These are phyloP conservation scores for Lepidocyrtinus sp. DNA, from an alignment of 2,888 invertebrate species.

Conservation along the genomic window DNA sequence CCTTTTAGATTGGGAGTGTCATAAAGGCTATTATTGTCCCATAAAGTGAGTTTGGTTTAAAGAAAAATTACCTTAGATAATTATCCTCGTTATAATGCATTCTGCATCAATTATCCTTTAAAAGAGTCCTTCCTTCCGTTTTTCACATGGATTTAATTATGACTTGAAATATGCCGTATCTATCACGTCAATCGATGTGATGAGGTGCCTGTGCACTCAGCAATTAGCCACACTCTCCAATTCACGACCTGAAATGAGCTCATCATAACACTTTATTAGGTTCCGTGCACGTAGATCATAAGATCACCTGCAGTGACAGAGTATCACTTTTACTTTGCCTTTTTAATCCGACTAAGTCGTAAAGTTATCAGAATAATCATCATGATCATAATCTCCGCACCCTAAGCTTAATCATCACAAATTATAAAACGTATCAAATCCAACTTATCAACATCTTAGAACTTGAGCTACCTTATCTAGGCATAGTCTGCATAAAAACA, in stretches of 20 bases:
- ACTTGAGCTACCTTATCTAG: neutral
- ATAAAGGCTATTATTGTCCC: neutral
- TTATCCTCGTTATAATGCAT: neutral
- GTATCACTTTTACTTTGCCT: neutral
- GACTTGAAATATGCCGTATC: neutral
- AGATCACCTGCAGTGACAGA: neutral
- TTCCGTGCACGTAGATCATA: neutral
- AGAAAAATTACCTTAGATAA: neutral
- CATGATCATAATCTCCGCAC: neutral
- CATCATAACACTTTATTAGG: neutral
- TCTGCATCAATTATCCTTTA: neutral
- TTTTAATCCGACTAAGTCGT: neutral
- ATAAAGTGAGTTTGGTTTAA: neutral
- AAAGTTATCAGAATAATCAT: neutral
- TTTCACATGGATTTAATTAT: neutral
- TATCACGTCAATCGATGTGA: neutral
- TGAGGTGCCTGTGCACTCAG: neutral
- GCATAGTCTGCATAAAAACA: neutral
- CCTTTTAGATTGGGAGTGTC: neutral
- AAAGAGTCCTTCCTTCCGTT: neutral
- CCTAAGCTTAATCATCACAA: neutral
- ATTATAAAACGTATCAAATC: neutral
- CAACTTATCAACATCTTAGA: neutral
- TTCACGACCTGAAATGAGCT: neutral
- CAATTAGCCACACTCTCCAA: neutral